Base-by-base conservation (phyloP, 53 echinoderm and acorn worm species). In the Echinometra lucunter region DNA sequence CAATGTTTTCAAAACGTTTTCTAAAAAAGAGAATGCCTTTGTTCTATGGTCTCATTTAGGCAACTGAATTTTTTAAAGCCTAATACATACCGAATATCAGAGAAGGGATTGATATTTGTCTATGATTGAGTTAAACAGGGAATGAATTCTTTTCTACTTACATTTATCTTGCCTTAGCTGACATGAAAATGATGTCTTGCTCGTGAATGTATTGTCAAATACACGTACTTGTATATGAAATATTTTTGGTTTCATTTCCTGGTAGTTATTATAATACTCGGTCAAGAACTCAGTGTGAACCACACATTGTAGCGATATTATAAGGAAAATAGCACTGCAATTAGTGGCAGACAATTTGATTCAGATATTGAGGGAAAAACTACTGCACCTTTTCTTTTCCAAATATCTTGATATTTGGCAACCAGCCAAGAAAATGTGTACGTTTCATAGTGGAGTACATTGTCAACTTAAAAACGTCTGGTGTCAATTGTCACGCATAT, bases 331-430 rank as follows among this genome's bases (percentile, higher is more conserved):
- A 16, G 42, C 42, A 40, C 4, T 78, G 15, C 19, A 18, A 4
- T 38, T 38, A 78, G 0, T 78, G 78, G 42, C 40, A 38, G 21
- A 78, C 42, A 78, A 6, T 6, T 19, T 72, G 13, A 53, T 0
- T 53, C 53, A 11, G 53, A 13, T 15, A 78, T 40, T 7, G 19
- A 40, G 38, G 78, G 38, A 78, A 78, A 18, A 13, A 40, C 8
- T 78, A 19, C 7, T 7, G 42, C 21, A 85, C 4, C 63, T 63
- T 63, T 28, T 85, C 49, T 4, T 85, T 28, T 85, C 15, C n/a
- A n/a, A 85, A 85, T 47, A 47, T 85, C n/a, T 85, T n/a, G 27
- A 85, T 85, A 42, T 85, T 49, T 45, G 85, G 85, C n/a, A 47
- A 49, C 78, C 11, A 49, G n/a, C 45, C n/a, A 25, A 49, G 47